A percentile compares a stretch with the other conserved stretches of the same genome.
phyloP scores from a whole-genome alignment of 2,113 vertebrate genomes.

The Verasper variegatus region DNA sequence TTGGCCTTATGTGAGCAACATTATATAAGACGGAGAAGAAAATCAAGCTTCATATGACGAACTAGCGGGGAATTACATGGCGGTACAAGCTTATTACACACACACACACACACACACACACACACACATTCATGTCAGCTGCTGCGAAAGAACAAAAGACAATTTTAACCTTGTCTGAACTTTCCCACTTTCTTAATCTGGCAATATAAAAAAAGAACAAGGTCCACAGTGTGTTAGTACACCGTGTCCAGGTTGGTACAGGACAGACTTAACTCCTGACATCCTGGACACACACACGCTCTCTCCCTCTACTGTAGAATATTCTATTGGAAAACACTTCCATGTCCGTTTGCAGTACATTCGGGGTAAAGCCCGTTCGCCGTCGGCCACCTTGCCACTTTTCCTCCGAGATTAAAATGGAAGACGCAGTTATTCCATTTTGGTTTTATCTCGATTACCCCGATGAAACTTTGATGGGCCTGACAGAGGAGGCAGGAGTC shows the following conservation, averaged over 20 bases:
- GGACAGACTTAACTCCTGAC: background rate
- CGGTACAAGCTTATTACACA: constrained; percentile 5
- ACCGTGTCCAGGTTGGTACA: background rate
- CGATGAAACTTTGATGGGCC: constrained; percentile 77
- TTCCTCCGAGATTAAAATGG: constrained; percentile 10
- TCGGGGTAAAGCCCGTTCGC: constrained; percentile 10
- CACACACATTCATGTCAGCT: background rate
- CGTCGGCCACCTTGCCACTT: constrained; percentile 65
- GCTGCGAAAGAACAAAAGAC: background rate
- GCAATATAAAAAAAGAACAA: constrained; percentile 4
- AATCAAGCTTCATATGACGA: background rate
- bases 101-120: background rate
- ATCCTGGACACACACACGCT: background rate
- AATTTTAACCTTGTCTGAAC: constrained; percentile 13
- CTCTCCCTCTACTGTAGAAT: too few species aligned
- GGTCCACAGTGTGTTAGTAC: background rate
- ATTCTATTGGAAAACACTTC: too few species aligned
- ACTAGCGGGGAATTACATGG: constrained; percentile 41
- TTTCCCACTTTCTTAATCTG: constrained; percentile 14
- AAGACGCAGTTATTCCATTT: constrained; percentile 55
- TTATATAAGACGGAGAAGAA: constrained; percentile 42
- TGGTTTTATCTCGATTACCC: constrained; percentile 80
- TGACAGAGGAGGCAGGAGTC: constrained; percentile 40
- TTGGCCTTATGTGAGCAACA: constrained; percentile 22
- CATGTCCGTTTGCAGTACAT: too few species aligned